A percentile compares a stretch with the other conserved stretches of the same genome.
Conservation (phyloP, 2,888 invertebrate genomes). For the Drosophila nr. fundita region DNA sequence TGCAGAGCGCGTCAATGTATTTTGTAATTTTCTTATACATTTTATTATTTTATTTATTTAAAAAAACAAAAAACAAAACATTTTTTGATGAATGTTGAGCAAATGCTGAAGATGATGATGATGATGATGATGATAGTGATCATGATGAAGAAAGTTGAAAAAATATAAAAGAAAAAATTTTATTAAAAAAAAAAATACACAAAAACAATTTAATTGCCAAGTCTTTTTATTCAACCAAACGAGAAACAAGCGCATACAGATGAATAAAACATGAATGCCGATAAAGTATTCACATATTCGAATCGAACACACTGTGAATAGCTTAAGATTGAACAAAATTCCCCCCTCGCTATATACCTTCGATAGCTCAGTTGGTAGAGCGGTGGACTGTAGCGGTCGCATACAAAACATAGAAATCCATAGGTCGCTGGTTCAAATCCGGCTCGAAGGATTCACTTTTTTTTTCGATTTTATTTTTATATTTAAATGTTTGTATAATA, state of each 20-base stretch:
- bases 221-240: conserved; percentile 25
- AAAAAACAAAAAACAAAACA: conserved; percentile 47
- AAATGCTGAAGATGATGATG: conserved; percentile 50
- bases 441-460: conserved; percentile 72
- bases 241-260: neutral
- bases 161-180: conserved; percentile 71
- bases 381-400: conserved; percentile 75
- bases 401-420: conserved; percentile 57
- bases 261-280: neutral
- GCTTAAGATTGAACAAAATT: conserved; percentile 13
- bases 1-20: conserved; percentile 65
- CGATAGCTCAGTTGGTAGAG: conserved; percentile 81
- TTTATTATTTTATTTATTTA: conserved; percentile 78
- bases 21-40: conserved; percentile 68
- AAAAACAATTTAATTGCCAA: conserved; percentile 45
- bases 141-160: conserved; percentile 64
- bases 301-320: neutral
- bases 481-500: neutral
- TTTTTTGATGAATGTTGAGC: conserved; percentile 52
- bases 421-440: conserved; percentile 82
- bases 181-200: conserved; percentile 58
- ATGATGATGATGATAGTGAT: conserved; percentile 58
- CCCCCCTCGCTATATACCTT: conserved; percentile 56
- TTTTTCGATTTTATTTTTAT: conserved; percentile 6
- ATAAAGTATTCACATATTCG: neutral